Evolutionary conservation across 2,797 vertebrate genomes (phyloP).

Genomic region (Ctenopoma kingsleyae): DNA sequence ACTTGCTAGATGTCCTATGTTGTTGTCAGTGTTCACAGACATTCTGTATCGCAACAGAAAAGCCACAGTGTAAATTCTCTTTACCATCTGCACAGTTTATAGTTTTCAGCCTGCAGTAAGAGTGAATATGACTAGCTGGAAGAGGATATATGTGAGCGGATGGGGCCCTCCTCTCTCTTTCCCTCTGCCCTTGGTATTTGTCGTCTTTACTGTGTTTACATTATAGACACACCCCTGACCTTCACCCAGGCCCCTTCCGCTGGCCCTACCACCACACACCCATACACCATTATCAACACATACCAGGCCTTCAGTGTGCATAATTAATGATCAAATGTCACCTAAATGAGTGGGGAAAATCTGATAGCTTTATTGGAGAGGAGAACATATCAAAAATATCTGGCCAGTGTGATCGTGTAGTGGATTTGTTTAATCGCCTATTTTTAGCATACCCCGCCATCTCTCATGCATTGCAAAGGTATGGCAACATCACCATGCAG

Average conservation of each 20-base stretch:
- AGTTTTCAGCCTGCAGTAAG: conserved; percentile 41
- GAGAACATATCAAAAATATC: neutral
- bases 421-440: conserved; percentile 27
- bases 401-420: neutral
- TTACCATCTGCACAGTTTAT: conserved; percentile 1
- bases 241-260: conserved; percentile 61
- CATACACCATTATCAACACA: conserved; percentile 32
- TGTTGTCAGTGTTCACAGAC: neutral
- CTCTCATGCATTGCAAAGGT: conserved; percentile 62
- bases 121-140: conserved; percentile 39
- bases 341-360: neutral
- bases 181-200: conserved; percentile 65
- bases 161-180: conserved; percentile 56
- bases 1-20: neutral
- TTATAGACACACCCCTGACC: conserved; percentile 79
- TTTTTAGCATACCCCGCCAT: conserved; percentile 34
- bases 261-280: conserved; percentile 36
- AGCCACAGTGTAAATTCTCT: conserved; percentile 2
- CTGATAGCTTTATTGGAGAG: neutral
- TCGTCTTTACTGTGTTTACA: conserved; percentile 74
- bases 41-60: neutral
- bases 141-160: conserved; percentile 65
- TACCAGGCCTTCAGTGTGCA: conserved; percentile 36
- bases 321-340: conserved; percentile 20
- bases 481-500: conserved; percentile 66